Evolutionary conservation across 2,113 vertebrate species (phyloP).

Genomic region (Heterochromis multidens): DNA sequence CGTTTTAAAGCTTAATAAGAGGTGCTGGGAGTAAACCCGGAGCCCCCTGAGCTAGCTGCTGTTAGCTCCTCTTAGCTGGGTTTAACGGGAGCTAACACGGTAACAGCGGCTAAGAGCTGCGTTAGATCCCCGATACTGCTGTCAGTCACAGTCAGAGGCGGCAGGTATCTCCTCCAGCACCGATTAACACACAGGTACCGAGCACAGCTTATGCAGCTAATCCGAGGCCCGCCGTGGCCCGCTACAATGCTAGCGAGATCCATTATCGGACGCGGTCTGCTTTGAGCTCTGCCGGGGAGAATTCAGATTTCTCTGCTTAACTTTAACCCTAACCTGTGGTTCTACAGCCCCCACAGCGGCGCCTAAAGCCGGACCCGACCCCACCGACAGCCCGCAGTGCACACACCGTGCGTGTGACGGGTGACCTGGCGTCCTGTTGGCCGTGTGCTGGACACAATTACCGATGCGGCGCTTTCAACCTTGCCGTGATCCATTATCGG

Average conservation of each 20-base stretch:
- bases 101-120: neutral
- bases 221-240: constrained; percentile 43
- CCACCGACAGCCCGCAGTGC: neutral
- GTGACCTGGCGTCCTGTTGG: neutral
- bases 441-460: neutral
- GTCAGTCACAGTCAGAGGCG: neutral
- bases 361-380: neutral
- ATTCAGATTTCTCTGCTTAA: neutral
- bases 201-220: neutral
- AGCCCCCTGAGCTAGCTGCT: neutral
- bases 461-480: neutral
- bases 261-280: constrained; percentile 51
- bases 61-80: neutral
- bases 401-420: neutral
- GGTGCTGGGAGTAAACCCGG: neutral
- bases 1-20: rapidly evolving
- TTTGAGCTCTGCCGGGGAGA: neutral
- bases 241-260: constrained; percentile 38
- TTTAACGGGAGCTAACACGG: neutral
- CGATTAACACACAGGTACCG: neutral
- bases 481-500: neutral
- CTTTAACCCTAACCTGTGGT: neutral
- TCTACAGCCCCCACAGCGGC: neutral
- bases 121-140: rapidly evolving
- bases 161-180: neutral